Base-by-base conservation (phyloP, 2,113 vertebrate genomes). In the Junco hyemalis region DNA sequence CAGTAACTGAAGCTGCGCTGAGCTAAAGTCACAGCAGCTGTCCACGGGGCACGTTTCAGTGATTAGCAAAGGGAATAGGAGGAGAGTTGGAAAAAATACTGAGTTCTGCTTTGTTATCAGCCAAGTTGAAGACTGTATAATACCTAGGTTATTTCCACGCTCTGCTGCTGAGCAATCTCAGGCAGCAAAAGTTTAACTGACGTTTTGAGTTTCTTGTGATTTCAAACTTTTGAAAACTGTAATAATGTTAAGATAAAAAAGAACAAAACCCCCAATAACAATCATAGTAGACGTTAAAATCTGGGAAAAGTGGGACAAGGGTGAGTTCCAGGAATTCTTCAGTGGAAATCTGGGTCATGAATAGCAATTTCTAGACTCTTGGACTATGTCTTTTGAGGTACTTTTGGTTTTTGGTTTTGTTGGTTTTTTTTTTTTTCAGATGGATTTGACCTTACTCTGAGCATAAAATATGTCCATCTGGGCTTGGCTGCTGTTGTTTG, bases 281-380 rank as follows among this genome's bases (percentile, higher is more conserved):
- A 38, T 51, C 16, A 33, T 14, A 63, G 57, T 4, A 7, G 24
- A 29, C 7, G 21, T 51, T 72, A 47, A 81, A 45, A 53, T 12
- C 24, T 5, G 14, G 69, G 38, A 56, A 70, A 92, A 84, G 11
- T 74, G 84, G 84, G 87, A 66, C 87, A 81, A 72, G 36, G 35
- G 69, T 85, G 61, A 94, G 69, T 91, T 93, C 70, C 92, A 90
- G 87, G 93, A 95, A 91, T 89, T 92, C 70, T 95, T 84, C 33
- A 10, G 35, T 57, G 56, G 68, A 68, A 82, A 90, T 80, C 48
- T 83, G 40, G 61, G 80, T 88, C 83, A 73, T 6, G 24, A 81
- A 78, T 64, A 86, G 77, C 77, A 91, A 71, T 56, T 78, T 81
- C 38, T 81, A 38, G 57, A 63, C 33, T 78, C 73, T 70, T 19